Base-by-base conservation (phyloP, 2,797 vertebrate genomes). In the Tragelaphus oryx region DNA sequence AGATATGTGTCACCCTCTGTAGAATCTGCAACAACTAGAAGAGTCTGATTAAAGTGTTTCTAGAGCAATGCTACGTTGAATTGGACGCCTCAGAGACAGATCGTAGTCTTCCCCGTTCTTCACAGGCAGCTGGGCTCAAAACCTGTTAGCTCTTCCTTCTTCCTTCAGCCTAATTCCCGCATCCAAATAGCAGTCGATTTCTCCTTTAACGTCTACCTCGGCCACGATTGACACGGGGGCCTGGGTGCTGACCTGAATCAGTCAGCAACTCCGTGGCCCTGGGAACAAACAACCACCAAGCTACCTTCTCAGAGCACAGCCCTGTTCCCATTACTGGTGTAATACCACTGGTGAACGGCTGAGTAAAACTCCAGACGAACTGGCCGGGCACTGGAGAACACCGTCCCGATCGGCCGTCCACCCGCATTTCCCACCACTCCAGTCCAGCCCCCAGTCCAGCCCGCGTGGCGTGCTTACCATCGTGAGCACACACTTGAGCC, bases 1-100 rank as follows among this genome's bases (percentile, higher is more conserved):
- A 52, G 41, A n/a, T 28, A 16, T 1, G 6, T 12, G 37, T 14
- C 26, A 59, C 16, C 17, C 37, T 55, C 2, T 1, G 4, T 0
- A 22, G 30, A 86, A 78, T 52, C 57, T 89, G 28, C 50, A 71
- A 75, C 30, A 22, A 46, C 33, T 18, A 54, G n/a, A 22, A 75
- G 20, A 82, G 37, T 4, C 10, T 26, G 46, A 57, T 5, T 44
- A n/a, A 59, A 41, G 14, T 41, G 54, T 79, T 81, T 28, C 7
- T 0, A 41, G 2, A 75, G 82, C 76, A 50, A 44, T 0, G n/a
- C 22, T 44, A 52, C 11, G 30, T 81, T 54, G 52, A 71, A 83
- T 13, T 24, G 17, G 75, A 89, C 22, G 46, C 5, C 46, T 46
- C n/a, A 41, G 68, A 54, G 57, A 57, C 3, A 83, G 48, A 46